phyloP scores from a whole-genome alignment of 2,888 invertebrate species.

The Acanthosepion lycidas region DNA sequence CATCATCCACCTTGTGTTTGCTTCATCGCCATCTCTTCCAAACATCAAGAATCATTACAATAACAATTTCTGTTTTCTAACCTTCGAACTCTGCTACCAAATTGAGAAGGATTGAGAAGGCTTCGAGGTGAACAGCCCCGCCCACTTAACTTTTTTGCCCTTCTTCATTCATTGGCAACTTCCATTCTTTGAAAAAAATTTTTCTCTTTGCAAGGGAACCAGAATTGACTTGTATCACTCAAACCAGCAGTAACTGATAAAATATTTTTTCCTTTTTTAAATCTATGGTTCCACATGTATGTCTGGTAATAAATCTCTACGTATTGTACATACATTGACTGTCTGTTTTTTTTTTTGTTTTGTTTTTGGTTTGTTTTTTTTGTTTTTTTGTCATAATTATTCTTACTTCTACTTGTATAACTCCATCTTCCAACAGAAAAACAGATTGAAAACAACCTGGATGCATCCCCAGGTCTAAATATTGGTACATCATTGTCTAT shows the following conservation, averaged over 20 bases:
- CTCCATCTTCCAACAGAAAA: too few species aligned
- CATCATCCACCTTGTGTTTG: slow-evolving; percentile 14
- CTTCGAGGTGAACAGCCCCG: background rate
- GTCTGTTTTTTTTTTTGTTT: background rate
- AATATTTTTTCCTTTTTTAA: too few species aligned
- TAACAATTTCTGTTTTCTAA: background rate
- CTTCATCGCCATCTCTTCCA: background rate
- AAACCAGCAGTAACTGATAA: background rate
- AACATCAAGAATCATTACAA: background rate
- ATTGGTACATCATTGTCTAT: too few species aligned
- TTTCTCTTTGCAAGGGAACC: background rate
- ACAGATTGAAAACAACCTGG: too few species aligned
- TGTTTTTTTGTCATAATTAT: too few species aligned
- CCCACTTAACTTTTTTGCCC: background rate
- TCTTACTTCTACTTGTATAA: too few species aligned
- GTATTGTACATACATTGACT: background rate
- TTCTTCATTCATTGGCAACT: background rate
- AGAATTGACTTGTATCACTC: background rate
- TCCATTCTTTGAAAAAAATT: background rate
- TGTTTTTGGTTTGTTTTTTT: background rate
- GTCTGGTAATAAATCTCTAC: slow-evolving; percentile 33
- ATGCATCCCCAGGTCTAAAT: too few species aligned
- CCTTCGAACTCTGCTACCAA: background rate
- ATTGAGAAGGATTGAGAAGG: background rate
- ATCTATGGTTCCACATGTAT: background rate